Conservation (phyloP, 2,888 invertebrate species). For the Scaptomyza reducta region DNA sequence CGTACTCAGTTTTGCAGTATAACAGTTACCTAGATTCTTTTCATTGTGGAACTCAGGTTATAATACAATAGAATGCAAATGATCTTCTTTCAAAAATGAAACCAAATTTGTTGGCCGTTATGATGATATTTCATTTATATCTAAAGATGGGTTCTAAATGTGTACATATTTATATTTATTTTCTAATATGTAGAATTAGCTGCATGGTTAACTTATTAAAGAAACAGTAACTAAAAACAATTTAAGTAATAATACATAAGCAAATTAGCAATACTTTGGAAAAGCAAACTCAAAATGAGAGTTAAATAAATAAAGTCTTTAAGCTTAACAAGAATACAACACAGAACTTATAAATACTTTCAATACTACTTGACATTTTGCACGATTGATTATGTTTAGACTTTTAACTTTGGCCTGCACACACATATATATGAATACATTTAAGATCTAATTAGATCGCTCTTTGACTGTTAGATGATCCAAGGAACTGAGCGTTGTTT, state of each 20-base stretch:
- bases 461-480: constrained; percentile 73
- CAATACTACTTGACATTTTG: constrained; percentile 2
- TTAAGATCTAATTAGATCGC: constrained; percentile 15
- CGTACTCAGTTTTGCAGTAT: constrained; percentile 15
- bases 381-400: not conserved
- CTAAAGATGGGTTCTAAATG: too few relatives aligned
- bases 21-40: constrained; percentile 24
- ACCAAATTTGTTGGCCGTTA: too few relatives aligned
- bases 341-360: constrained; percentile 7
- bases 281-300: not conserved
- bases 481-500: constrained; percentile 87
- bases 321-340: not conserved
- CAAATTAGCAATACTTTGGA: not conserved
- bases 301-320: not conserved
- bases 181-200: constrained; percentile 5
- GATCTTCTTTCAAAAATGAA: not conserved
- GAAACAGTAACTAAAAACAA: not conserved
- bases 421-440: constrained; percentile 6
- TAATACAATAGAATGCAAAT: too few relatives aligned
- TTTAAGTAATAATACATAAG: not conserved
- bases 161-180: constrained; percentile 1
- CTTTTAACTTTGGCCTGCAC: constrained; percentile 40
- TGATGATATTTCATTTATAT: not conserved
- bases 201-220: constrained; percentile 4
- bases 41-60: not conserved